Percentiles rank a stretch among this genome's conserved stretches.
Conservation (phyloP, 1,140 invertebrate genomes). For the Eurosta solidaginis region DNA sequence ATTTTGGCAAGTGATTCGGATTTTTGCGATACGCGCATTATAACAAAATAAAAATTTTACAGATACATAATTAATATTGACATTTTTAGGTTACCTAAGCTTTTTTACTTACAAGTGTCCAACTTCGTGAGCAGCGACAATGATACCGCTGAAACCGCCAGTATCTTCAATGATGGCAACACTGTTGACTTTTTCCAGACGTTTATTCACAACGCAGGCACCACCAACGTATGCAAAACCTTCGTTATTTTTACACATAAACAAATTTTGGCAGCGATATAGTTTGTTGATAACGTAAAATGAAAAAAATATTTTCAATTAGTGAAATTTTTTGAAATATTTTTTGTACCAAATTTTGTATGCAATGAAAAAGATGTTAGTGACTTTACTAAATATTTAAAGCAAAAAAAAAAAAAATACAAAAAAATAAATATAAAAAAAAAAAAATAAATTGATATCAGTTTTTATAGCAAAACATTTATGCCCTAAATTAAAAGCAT, state of each 20-base stretch:
- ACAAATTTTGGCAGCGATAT: neutral
- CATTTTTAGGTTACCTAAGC: too few relatives aligned
- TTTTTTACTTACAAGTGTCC: constrained; percentile 89
- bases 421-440: neutral
- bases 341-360: neutral
- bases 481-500: neutral
- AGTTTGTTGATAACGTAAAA: neutral
- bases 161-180: constrained; percentile 96
- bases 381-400: constrained; percentile 2
- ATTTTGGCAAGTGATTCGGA: too few relatives aligned
- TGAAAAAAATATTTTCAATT: neutral
- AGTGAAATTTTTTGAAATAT: neutral
- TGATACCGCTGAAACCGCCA: constrained; percentile 93
- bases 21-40: too few relatives aligned
- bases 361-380: constrained; percentile 1
- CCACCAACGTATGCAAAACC: constrained; percentile 96
- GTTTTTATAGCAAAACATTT: neutral
- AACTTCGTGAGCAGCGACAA: constrained; percentile 95
- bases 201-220: constrained; percentile 93
- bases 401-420: neutral
- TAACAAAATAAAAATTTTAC: neutral
- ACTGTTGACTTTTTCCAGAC: constrained; percentile 93
- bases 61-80: too few relatives aligned
- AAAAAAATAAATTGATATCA: neutral
- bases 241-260: constrained; percentile 49